Percentiles rank a stretch among this genome's conserved stretches.
These are phyloP conservation scores for Tretioscincus oriximinensis DNA, from an alignment of 2,113 vertebrate species.

Conservation along the genomic window DNA sequence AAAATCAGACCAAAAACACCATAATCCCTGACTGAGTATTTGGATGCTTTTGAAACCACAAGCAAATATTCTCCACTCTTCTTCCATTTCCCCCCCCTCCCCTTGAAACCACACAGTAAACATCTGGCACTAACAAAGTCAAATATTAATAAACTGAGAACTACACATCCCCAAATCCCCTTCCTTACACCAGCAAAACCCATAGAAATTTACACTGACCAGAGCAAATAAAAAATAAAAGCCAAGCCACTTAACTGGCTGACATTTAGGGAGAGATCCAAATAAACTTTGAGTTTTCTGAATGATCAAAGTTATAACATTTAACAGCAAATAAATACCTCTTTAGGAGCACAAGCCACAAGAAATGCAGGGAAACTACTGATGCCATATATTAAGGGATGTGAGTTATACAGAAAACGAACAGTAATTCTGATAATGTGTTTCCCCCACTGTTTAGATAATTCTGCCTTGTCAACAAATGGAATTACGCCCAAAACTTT, in stretches of 20 bases:
- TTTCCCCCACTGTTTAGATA: no score
- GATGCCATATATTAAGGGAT: constrained; percentile 44
- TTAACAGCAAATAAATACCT: constrained; percentile 70
- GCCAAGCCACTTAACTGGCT: constrained; percentile 80
- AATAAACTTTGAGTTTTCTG: constrained; percentile 63
- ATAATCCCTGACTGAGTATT: constrained; percentile 24
- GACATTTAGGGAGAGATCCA: constrained; percentile 79
- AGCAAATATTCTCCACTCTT: constrained; percentile 65
- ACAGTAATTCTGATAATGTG: no score
- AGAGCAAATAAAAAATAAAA: constrained; percentile 85
- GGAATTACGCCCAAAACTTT: no score
- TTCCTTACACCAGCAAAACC: constrained; percentile 80
- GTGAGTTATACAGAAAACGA: constrained; percentile 8
- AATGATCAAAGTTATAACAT: constrained; percentile 73
- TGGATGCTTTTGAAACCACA: constrained; percentile 56
- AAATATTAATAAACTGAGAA: constrained; percentile 84
- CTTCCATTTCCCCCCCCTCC: constrained; percentile 45
- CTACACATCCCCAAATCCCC: constrained; percentile 79
- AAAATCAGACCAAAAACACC: constrained; percentile 33
- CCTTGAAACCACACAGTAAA: constrained; percentile 78
- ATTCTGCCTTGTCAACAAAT: no score
- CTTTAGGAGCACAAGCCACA: constrained; percentile 48
- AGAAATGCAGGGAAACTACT: constrained; percentile 24
- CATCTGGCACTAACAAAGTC: constrained; percentile 83
- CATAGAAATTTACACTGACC: constrained; percentile 84